Base-by-base conservation (phyloP, 1,140 invertebrate species). In the Protaetia brevitarsis region DNA sequence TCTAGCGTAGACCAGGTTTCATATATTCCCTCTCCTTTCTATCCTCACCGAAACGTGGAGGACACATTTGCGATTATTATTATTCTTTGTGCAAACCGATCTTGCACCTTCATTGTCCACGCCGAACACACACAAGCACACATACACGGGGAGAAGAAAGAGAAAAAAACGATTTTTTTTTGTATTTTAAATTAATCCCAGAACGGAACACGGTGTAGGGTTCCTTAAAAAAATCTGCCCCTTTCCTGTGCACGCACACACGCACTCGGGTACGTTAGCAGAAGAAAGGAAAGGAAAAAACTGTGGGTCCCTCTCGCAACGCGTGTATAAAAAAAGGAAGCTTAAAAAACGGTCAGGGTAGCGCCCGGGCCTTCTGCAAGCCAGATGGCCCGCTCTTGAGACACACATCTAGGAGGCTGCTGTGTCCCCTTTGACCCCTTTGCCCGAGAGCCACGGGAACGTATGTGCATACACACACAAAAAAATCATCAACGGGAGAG, bases 301-400 rank as follows among this genome's bases (percentile, higher is more conserved):
- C 66, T n/a, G 58, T 66, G 68, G 72, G 72, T 72, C 27, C 41
- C 23, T n/a, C n/a, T 72, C 69, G 65, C 68, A 72, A 71, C 66
- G 67, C 66, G 67, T 70, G 73, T 73, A 74, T 74, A 76, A 74
- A 76, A 36, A 75, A 76, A 74, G 60, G 64, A 64, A 65, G 74
- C 73, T 75, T 75, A 76, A 75, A 74, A 77, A 77, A 76, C 74
- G 73, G 75, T 74, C 75, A 75, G 75, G 74, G 75, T 69, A 71
- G 41, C 68, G 68, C 71, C 61, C 64, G 68, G 72, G 71, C 75
- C 75, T 76, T 75, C 74, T 77, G 75, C 74, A 72, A 66, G 68
- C 63, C 75, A 77, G 73, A 69, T 68, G 70, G 68, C 62, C 67
- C 67, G 66, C 73, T 74, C 74, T 74, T 70, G 72, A 75, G 73